phyloP scores from a whole-genome alignment of 2,888 invertebrate genomes.

The Sinopyrophorus schimmeli region DNA sequence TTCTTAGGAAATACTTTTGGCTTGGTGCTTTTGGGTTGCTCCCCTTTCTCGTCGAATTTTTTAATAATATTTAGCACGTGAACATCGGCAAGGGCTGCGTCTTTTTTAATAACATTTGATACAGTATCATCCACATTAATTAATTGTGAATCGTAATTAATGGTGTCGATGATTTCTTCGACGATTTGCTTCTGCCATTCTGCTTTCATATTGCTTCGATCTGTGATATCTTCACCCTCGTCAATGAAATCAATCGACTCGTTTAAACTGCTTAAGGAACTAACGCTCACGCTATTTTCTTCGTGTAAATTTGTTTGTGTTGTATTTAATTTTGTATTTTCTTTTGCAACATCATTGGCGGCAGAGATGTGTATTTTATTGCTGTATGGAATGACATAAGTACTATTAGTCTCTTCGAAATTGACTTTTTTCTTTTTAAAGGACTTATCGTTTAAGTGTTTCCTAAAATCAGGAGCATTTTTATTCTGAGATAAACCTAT shows the following conservation, averaged over 20 bases:
- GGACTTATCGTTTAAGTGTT: conserved; percentile 47
- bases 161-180: conserved; percentile 41
- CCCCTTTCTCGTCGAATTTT: conserved; percentile 48
- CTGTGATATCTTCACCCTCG: conserved; percentile 51
- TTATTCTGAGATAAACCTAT: conserved; percentile 44
- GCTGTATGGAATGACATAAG: conserved; percentile 21
- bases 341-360: background rate
- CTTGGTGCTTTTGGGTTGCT: conserved; percentile 34
- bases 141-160: conserved; percentile 22
- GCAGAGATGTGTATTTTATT: conserved; percentile 5
- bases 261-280: conserved; percentile 51
- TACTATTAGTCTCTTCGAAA: conserved; percentile 45
- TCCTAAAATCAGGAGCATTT: conserved; percentile 40
- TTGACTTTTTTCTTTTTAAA: conserved; percentile 49
- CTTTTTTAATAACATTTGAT: conserved; percentile 16
- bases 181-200: conserved; percentile 47
- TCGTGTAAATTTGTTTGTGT: conserved; percentile 43
- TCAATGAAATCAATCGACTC: conserved; percentile 53
- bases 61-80: conserved; percentile 53
- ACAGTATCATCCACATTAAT: background rate
- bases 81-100: conserved; percentile 48
- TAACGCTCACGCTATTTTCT: conserved; percentile 52
- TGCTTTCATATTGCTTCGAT: conserved; percentile 52
- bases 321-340: background rate
- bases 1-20: conserved; percentile 46